Conservation (phyloP, 1,140 invertebrate genomes). For the Tribolium madens region DNA sequence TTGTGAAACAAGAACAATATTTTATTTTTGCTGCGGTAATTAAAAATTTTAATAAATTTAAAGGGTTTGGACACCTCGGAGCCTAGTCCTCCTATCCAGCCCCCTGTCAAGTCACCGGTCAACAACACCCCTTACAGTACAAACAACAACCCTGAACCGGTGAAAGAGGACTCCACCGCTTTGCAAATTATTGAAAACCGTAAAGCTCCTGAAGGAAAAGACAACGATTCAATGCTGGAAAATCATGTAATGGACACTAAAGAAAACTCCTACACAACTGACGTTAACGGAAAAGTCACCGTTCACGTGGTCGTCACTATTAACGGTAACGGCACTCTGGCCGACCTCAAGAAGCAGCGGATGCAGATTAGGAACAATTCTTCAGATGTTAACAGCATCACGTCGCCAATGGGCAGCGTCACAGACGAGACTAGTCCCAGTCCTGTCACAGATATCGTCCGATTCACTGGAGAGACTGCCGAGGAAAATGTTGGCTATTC, state of each 20-base stretch:
- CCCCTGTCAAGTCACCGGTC: neutral
- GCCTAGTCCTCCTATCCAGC: conserved; percentile 33
- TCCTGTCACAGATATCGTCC: conserved; percentile 66
- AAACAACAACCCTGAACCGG: conserved; percentile 53
- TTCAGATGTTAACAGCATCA: conserved; percentile 67
- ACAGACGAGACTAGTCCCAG: conserved; percentile 64
- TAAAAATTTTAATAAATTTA: too few species aligned
- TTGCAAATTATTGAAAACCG: conserved; percentile 64
- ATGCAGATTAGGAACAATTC: conserved; percentile 81
- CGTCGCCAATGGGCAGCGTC: conserved; percentile 66
- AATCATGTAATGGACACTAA: conserved; percentile 85
- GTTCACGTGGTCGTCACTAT: conserved; percentile 81
- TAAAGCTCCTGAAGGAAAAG: conserved; percentile 82
- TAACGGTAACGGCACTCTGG: conserved; percentile 76
- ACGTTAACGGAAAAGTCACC: conserved; percentile 89
- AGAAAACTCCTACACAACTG: conserved; percentile 81
- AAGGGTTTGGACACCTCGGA: conserved; percentile 47
- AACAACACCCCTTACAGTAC: conserved; percentile 43
- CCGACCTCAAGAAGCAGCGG: conserved; percentile 91
- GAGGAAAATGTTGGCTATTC: conserved; percentile 75
- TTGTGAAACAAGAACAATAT: too few species aligned
- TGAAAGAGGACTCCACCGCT: conserved; percentile 65
- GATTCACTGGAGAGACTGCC: conserved; percentile 76
- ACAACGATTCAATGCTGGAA: conserved; percentile 74
- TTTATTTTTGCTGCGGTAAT: too few species aligned